Evolutionary conservation across 2,888 invertebrate genomes (phyloP).

Genomic region (Crioceris asparagi): DNA sequence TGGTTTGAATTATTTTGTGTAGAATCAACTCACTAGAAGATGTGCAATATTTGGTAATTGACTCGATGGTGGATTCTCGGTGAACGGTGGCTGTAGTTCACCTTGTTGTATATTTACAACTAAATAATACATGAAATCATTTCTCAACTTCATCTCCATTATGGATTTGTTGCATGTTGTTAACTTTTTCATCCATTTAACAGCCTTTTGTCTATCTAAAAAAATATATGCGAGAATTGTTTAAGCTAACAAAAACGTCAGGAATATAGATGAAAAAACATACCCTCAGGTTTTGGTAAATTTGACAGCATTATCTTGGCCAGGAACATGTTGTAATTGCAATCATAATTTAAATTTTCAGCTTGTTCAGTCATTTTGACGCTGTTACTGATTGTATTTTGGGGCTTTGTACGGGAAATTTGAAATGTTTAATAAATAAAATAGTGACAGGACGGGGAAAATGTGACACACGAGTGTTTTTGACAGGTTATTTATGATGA

Average conservation of each 20-base stretch:
- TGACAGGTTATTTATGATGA: too few relatives aligned
- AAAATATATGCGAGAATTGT: conserved; percentile 14
- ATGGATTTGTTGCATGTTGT: conserved; percentile 37
- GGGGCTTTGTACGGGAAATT: conserved; percentile 2
- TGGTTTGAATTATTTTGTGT: too few relatives aligned
- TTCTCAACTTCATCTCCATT: conserved; percentile 43
- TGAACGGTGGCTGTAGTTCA: conserved; percentile 40
- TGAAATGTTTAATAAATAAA: too few relatives aligned
- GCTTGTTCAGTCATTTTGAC: conserved; percentile 35
- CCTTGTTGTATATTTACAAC: conserved; percentile 40
- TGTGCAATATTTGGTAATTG: conserved; percentile 37
- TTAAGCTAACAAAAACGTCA: conserved; percentile 2
- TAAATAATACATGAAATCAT: conserved; percentile 45
- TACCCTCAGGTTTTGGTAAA: conserved; percentile 29
- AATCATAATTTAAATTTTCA: conserved; percentile 43
- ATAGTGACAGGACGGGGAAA: conserved; percentile 1
- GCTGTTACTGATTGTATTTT: too few relatives aligned
- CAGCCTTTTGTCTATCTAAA: conserved; percentile 38
- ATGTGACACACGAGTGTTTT: too few relatives aligned
- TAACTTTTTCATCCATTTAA: conserved; percentile 43
- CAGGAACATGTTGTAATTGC: conserved; percentile 42
- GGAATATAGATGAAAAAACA: conserved; percentile 4
- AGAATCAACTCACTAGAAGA: conserved; percentile 37
- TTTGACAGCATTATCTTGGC: conserved; percentile 40
- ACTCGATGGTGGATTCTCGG: conserved; percentile 40